Evolutionary conservation across 2,113 vertebrate genomes (phyloP), one percentile per base, ranked within the genome.

Genomic region (Copsychus sechellarum): DNA sequence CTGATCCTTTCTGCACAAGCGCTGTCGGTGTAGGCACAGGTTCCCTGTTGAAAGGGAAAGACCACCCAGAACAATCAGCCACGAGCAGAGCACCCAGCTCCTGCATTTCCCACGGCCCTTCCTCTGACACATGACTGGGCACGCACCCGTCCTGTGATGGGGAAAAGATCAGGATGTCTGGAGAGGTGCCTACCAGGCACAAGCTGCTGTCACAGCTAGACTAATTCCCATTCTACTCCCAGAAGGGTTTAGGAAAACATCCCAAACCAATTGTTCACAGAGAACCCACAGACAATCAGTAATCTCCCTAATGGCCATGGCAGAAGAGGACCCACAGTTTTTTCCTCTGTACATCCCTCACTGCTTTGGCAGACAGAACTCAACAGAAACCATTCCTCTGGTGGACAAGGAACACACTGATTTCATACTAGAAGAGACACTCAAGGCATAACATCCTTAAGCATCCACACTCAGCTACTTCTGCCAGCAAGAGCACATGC

Each of bases 131-230:
- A 9, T 1, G 16, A 60, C 77, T 9, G 48, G 72, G 48, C 84
- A 81, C 0, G 0, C 5, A 33, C 40, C 53, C 1, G 0, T 58
- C 40, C 81, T 91, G 36, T 4, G 50, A 61, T 16, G 14, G 16
- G 48, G 40, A 81, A 42, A 77, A 60, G 48, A 83, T 45, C 66
- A 48, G 77, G 64, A 15, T 23, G 28, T 15, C 81, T 70, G 50
- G n/a, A 81, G 70, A 94, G n/a, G 54, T n/a, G 58, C 57, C 70
- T 21, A 42, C 28, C 36, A 67, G 38, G 34, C 72, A 33, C 29
- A 73, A 79, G 61, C 25, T 66, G 38, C 90, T 88, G 50, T 51
- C 62, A 80, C 0, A 0, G 36, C 62, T 3, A 2, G 28, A 53
- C 43, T 5, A 12, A 11, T 5, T 86, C 31, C 57, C 48, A 51